Conservation (phyloP, 2,797 vertebrate genomes). For the Graptemys geographica region DNA sequence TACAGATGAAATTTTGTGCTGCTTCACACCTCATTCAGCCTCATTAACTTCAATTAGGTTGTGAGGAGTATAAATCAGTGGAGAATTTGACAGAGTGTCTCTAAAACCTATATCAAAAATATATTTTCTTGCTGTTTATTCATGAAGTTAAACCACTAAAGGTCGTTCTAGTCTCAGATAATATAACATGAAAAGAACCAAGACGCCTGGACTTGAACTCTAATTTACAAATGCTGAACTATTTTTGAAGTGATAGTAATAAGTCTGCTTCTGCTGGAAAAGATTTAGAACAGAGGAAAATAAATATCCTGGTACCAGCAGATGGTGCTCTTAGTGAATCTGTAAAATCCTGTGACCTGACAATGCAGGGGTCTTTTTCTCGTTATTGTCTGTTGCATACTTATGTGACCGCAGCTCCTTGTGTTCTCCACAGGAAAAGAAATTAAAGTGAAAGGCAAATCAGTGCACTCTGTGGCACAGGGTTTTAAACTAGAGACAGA, state of each 20-base stretch:
- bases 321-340: constrained; percentile 63
- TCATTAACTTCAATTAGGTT: constrained; percentile 27
- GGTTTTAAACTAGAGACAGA: not conserved
- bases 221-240: constrained; percentile 20
- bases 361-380: constrained; percentile 27
- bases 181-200: constrained; percentile 24
- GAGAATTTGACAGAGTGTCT: constrained; percentile 31
- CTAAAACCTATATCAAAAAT: not conserved
- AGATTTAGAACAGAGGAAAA: constrained; percentile 42
- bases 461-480: not conserved
- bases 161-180: constrained; percentile 4
- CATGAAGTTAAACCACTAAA: constrained; percentile 27
- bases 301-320: constrained; percentile 37
- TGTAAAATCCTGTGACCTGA: constrained; percentile 13
- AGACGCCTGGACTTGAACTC: constrained; percentile 18
- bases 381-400: not conserved
- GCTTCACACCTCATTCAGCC: constrained; percentile 50
- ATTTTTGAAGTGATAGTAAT: constrained; percentile 29
- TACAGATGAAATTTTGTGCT: constrained; percentile 37
- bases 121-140: not conserved
- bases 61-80: constrained; percentile 21
- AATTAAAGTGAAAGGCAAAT: constrained; percentile 7
- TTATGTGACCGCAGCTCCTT: constrained; percentile 8
- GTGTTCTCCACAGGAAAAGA: constrained; percentile 17
- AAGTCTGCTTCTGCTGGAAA: constrained; percentile 19